Base-by-base conservation (phyloP, 1,140 invertebrate genomes). In the Antheraea pernyi region DNA sequence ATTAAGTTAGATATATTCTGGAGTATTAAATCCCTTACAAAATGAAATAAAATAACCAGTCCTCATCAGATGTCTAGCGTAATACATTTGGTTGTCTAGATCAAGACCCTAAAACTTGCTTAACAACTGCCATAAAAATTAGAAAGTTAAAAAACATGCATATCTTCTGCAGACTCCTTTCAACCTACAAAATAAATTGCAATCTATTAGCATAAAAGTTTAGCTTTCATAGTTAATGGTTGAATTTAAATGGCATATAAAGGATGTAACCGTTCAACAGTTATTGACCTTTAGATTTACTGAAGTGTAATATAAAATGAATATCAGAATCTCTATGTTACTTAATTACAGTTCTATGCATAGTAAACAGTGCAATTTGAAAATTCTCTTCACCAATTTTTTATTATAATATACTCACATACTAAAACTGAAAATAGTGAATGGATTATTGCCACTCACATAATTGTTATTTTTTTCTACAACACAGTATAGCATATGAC, bases 131-230 rank as follows among this genome's bases (percentile, higher is more conserved):
- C 73, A 88, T 86, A 84, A 86, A 90, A 89, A 88, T 92, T 90
- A 89, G 87, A 92, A 92, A 89, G 88, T 90, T 82, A 84, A 85
- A 84, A 78, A 81, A 86, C 78, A 86, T 86, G 83, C 83, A 89
- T 77, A 74, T 89, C 75, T 83, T 89, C 77, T 85, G 82, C 81
- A 90, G 82, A 86, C 86, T 84, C 77, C 85, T 88, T 83, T 81
- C 82, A 88, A 92, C 88, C 88, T 86, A 90, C 86, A 81, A 89
- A 90, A 80, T 74, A 88, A 85, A 89, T 86, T 90, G 88, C 87
- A 92, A 88, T 91, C 88, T 91, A 91, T 89, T 91, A 88, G 82
- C 85, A 86, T 86, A 86, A 89, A 89, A 83, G 69, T 78, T 82
- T 75, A 75, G 76, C 84, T 88, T 89, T 86, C 80, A 78, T 84